phyloP scores from a whole-genome alignment of 2,797 vertebrate genomes.

The Scyliorhinus canicula region DNA sequence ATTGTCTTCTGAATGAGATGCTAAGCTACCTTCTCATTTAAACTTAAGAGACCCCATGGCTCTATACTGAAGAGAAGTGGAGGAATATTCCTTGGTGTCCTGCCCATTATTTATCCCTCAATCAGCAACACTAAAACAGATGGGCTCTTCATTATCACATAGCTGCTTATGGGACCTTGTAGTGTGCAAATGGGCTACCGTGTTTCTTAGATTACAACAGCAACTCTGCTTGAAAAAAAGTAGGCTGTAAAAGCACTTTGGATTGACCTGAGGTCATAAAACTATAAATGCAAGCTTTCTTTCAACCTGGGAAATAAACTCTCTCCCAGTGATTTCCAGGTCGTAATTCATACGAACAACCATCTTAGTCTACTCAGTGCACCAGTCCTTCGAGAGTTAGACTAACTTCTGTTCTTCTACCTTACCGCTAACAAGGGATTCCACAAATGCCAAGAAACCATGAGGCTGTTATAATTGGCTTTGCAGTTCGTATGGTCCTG shows the following conservation, averaged over 20 bases:
- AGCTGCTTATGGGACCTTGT: too few species aligned
- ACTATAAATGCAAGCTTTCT: not conserved
- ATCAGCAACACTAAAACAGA: not conserved
- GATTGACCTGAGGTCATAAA: not conserved
- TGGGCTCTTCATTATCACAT: not conserved
- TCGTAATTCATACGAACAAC: not conserved
- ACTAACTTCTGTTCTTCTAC: not conserved
- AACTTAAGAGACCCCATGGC: not conserved
- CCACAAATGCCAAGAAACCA: not conserved
- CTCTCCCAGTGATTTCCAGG: not conserved
- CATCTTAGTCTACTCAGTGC: not conserved
- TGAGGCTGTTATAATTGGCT: not conserved
- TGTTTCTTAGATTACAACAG: not conserved
- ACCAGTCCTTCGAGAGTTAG: not conserved
- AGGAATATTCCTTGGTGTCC: not conserved
- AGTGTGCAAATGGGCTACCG: not conserved
- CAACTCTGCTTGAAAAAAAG: not conserved
- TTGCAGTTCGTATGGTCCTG: not conserved
- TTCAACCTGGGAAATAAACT: not conserved
- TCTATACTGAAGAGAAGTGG: not conserved
- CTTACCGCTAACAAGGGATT: not conserved
- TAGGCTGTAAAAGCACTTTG: not conserved
- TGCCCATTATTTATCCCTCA: not conserved
- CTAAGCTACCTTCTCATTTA: not conserved
- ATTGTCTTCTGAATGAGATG: not conserved